These are phyloP conservation scores for Parascotia fuliginaria DNA, from an alignment of 2,888 invertebrate genomes.

Conservation along the genomic window DNA sequence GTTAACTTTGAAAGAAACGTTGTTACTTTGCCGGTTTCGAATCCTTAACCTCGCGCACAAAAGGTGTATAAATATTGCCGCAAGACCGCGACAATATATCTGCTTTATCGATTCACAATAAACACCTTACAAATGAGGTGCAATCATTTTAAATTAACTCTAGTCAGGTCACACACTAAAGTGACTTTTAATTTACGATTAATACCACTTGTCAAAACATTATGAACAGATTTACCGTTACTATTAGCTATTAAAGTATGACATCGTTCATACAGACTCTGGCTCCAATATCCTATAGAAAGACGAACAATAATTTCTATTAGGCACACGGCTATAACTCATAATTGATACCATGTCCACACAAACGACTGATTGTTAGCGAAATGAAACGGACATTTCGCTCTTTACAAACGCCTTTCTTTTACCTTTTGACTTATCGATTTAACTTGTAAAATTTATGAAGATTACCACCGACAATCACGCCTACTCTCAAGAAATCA, in stretches of 20 bases:
- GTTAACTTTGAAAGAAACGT: too few species aligned
- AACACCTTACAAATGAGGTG: too few species aligned
- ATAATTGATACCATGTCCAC: slow-evolving; percentile 51
- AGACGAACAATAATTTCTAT: slow-evolving; percentile 48
- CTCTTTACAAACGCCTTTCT: slow-evolving; percentile 51
- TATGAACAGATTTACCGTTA: slow-evolving; percentile 20
- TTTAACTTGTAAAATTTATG: slow-evolving; percentile 75
- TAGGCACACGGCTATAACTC: slow-evolving; percentile 52
- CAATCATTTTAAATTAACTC: too few species aligned
- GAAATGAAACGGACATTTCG: slow-evolving; percentile 50
- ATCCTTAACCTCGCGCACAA: too few species aligned
- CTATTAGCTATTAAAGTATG: slow-evolving; percentile 12
- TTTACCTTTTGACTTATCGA: slow-evolving; percentile 59
- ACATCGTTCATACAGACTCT: not conserved
- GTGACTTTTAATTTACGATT: not conserved
- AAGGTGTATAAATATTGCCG: too few species aligned
- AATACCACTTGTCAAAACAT: slow-evolving; percentile 5
- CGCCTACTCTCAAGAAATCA: slow-evolving; percentile 76
- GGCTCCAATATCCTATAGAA: slow-evolving; percentile 23
- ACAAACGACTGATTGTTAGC: slow-evolving; percentile 63
- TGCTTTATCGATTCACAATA: too few species aligned
- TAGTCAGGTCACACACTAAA: too few species aligned
- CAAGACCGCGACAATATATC: too few species aligned
- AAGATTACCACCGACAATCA: slow-evolving; percentile 76
- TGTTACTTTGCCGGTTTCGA: too few species aligned